Evolutionary conservation across 2,113 vertebrate species (phyloP).

Genomic region (Equus przewalskii): DNA sequence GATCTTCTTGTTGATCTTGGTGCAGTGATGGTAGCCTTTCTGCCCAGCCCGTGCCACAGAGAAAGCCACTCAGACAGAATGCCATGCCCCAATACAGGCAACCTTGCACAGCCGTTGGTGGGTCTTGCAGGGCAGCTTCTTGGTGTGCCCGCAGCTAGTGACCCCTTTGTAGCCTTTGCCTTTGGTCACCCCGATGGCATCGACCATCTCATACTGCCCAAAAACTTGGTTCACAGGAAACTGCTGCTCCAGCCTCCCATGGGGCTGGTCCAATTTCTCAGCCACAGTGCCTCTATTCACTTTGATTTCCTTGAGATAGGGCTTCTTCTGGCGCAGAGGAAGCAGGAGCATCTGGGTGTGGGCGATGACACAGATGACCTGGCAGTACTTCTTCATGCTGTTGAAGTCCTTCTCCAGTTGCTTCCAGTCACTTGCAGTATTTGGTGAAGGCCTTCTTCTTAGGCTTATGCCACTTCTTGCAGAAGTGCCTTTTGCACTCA

Average conservation of each 20-base stretch:
- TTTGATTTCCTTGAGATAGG: constrained; percentile 99
- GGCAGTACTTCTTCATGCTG: constrained; percentile 99
- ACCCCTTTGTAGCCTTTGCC: constrained; percentile 99
- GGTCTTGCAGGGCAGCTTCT: constrained; percentile 98
- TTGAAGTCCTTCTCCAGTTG: constrained; percentile 98
- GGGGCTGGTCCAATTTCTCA: constrained; percentile 98
- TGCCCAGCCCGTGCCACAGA: constrained; percentile 97
- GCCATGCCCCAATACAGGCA: constrained; percentile 98
- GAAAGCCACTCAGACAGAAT: constrained; percentile 98
- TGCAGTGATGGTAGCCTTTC: constrained; percentile 99
- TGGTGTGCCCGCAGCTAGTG: constrained; percentile 99
- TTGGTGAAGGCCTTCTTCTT: constrained; percentile 99
- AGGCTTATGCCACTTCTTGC: constrained; percentile 99
- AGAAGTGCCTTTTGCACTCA: constrained; percentile 99
- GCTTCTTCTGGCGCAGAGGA: constrained; percentile 96
- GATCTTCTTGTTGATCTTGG: constrained; percentile 99
- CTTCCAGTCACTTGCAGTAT: constrained; percentile 98
- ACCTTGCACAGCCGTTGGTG: constrained; percentile 98
- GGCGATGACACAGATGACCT: constrained; percentile 95
- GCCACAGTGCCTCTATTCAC: constrained; percentile 95
- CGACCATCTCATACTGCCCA: constrained; percentile 98
- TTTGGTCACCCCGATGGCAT: constrained; percentile 98
- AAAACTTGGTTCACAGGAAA: constrained; percentile 93
- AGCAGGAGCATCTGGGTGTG: constrained; percentile 99
- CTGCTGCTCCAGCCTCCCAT: constrained; percentile 96